Evolutionary conservation across 2,888 invertebrate species (phyloP).

Genomic region (Hirudinaria manillensis): DNA sequence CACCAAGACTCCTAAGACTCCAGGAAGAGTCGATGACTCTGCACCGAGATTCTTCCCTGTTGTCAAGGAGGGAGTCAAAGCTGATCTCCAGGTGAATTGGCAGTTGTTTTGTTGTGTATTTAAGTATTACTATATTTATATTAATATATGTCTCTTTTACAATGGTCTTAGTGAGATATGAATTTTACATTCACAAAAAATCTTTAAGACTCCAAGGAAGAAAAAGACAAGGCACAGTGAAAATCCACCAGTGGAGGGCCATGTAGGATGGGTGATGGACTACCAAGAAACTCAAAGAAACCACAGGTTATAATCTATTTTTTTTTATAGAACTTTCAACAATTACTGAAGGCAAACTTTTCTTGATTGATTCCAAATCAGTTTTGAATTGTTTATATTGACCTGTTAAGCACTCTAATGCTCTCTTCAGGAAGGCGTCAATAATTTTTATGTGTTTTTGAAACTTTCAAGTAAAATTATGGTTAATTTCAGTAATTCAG

Average conservation of each 20-base stretch:
- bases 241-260: slow-evolving; percentile 84
- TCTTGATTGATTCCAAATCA: neutral
- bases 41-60: slow-evolving; percentile 89
- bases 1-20: slow-evolving; percentile 44
- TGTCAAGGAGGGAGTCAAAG: slow-evolving; percentile 66
- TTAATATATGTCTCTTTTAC: neutral
- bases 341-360: neutral
- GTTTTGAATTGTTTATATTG: no score
- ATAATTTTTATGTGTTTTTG: no score
- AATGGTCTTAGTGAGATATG: no score
- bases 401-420: no score
- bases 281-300: slow-evolving; percentile 43
- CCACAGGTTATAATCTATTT: neutral
- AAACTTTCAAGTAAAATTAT: neutral
- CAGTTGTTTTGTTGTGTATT: neutral
- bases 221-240: slow-evolving; percentile 62
- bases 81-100: slow-evolving; percentile 48
- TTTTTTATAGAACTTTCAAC: neutral
- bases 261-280: slow-evolving; percentile 94
- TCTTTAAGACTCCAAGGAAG: slow-evolving; percentile 50
- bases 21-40: slow-evolving; percentile 43
- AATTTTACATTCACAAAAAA: neutral
- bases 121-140: neutral
- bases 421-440: no score
- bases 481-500: slow-evolving; percentile 2